Evolutionary conservation across 1,140 invertebrate species (phyloP).

Genomic region (Calycopis cecrops): DNA sequence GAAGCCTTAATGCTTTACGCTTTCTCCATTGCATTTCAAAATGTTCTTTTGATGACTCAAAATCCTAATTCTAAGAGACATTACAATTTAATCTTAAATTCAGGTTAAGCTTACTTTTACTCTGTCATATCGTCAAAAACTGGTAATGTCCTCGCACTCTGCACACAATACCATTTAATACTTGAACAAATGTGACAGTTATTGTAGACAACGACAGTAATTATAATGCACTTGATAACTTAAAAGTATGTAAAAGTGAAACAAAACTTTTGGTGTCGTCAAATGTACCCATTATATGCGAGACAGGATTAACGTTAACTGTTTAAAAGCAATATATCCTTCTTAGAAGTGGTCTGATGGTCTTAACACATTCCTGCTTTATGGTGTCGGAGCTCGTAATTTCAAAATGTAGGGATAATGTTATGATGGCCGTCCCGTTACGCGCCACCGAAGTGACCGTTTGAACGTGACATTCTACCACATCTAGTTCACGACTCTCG

Average conservation of each 20-base stretch:
- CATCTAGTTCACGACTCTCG: slow-evolving; percentile 30
- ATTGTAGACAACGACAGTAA: too few relatives aligned
- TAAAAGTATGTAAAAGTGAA: neutral
- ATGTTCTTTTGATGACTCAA: too few relatives aligned
- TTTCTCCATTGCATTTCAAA: too few relatives aligned
- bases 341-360: slow-evolving; percentile 39
- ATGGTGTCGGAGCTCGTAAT: slow-evolving; percentile 33
- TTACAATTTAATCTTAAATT: too few relatives aligned
- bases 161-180: too few relatives aligned
- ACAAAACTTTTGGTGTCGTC: neutral
- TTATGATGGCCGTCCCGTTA: slow-evolving; percentile 53
- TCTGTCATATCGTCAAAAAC: too few relatives aligned
- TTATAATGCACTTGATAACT: slow-evolving; percentile 17
- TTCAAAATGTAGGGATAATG: slow-evolving; percentile 41
- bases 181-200: too few relatives aligned
- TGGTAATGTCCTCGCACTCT: too few relatives aligned
- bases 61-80: too few relatives aligned
- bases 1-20: too few relatives aligned
- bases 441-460: slow-evolving; percentile 35
- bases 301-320: slow-evolving; percentile 24
- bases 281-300: neutral
- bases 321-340: slow-evolving; percentile 21
- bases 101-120: too few relatives aligned
- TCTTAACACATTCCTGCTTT: slow-evolving; percentile 45
- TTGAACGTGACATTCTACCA: slow-evolving; percentile 36